Percentiles rank a stretch among this genome's conserved stretches.
Evolutionary conservation across 1,140 invertebrate species (phyloP).

Genomic region (Zaprionus davidi): DNA sequence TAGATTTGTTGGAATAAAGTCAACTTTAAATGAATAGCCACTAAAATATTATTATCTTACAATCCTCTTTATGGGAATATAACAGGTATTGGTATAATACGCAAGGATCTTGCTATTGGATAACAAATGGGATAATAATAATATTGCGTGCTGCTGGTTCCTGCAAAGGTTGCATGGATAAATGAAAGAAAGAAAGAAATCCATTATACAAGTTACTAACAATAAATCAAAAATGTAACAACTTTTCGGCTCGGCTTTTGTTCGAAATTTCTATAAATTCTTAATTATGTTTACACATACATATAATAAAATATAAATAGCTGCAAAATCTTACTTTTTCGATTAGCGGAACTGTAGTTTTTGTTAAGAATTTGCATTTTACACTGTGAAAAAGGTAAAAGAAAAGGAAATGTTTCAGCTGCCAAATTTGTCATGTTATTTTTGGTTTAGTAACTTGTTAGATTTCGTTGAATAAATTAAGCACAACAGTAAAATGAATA

Average conservation of each 20-base stretch:
- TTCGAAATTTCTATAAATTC: slow-evolving; percentile 39
- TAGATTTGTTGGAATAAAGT: neutral
- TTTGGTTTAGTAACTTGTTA: slow-evolving; percentile 58
- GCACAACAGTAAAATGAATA: slow-evolving; percentile 13
- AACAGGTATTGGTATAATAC: slow-evolving; percentile 71
- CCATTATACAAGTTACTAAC: slow-evolving; percentile 61
- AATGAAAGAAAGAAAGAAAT: slow-evolving; percentile 41
- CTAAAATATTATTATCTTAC: slow-evolving; percentile 45
- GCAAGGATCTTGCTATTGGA: slow-evolving; percentile 65
- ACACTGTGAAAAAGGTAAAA: slow-evolving; percentile 66
- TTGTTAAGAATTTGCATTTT: slow-evolving; percentile 48
- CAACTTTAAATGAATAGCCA: neutral
- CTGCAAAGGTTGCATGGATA: slow-evolving; percentile 62
- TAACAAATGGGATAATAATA: slow-evolving; percentile 71
- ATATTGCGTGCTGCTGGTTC: slow-evolving; percentile 78
- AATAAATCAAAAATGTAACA: slow-evolving; percentile 11
- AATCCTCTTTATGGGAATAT: slow-evolving; percentile 62
- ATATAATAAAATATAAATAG: slow-evolving; percentile 1
- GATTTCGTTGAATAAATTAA: slow-evolving; percentile 37
- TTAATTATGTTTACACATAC: neutral
- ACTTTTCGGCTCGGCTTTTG: slow-evolving; percentile 69
- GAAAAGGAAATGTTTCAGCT: slow-evolving; percentile 47
- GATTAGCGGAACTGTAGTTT: slow-evolving; percentile 43
- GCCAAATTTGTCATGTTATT: slow-evolving; percentile 10
- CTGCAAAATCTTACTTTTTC: slow-evolving; percentile 66